Base-by-base conservation (phyloP, 2,797 vertebrate genomes). In the Natrix natrix region DNA sequence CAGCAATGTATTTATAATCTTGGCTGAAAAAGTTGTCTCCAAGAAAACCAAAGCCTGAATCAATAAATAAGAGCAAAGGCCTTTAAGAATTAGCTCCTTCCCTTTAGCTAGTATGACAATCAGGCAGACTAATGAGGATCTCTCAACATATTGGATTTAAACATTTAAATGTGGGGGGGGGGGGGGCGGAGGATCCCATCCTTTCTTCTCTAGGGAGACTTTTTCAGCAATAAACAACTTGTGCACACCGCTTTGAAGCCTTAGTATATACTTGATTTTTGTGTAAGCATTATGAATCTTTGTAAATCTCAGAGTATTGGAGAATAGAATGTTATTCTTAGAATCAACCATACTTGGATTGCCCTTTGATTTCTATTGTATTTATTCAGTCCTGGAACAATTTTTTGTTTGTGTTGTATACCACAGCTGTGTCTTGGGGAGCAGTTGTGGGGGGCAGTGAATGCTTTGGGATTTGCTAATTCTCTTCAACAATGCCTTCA, bases 311-410 rank as follows among this genome's bases (percentile, higher is more conserved):
- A 61, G 86, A 93, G 90, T 94, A 93, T 92, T 93, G 94, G 87
- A 92, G 93, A 92, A 95, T 92, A 95, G 92, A 96, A 91, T 86
- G 87, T 54, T 92, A 94, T 95, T 96, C 96, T 97, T 97, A 97
- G 96, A 95, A 95, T 88, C 91, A 94, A 93, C 95, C 96, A 94
- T 95, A 94, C 95, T 94, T 93, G 57, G 90, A 83, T 66, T 93
- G 86, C 96, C 95, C 94, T 97, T 95, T 93, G 93, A 96, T 97
- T 97, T 96, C 97, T 95, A 96, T 96, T 95, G 95, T 96, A 93
- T 95, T 94, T 95, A 95, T 96, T 95, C 93, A 94, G 95, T 95
- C 91, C 94, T 95, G 94, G 92, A 96, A 95, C 94, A 92, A 94
- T 94, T 95, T 96, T 78, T 61, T 61, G 78, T 88, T 96, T 97